These are phyloP conservation scores for Dorcus parallelipipedus DNA, from an alignment of 2,888 invertebrate genomes.

Conservation along the genomic window DNA sequence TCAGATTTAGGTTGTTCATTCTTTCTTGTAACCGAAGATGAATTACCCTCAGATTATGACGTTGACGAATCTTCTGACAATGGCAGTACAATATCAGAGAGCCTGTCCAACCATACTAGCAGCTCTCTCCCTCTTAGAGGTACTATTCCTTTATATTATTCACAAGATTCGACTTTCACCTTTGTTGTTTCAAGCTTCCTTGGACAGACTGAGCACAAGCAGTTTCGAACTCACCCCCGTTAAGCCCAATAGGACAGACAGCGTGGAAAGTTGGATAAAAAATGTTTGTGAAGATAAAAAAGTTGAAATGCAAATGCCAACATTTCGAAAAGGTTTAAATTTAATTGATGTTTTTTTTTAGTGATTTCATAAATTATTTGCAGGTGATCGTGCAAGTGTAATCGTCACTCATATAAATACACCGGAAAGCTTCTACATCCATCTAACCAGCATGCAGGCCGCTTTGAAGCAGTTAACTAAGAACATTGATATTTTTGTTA, in stretches of 20 bases:
- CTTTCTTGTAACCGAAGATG: conserved; percentile 3
- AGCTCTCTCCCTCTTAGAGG: too few species aligned
- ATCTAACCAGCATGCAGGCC: conserved; percentile 47
- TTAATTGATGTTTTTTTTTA: background rate
- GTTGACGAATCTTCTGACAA: background rate
- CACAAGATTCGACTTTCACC: too few species aligned
- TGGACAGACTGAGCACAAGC: too few species aligned
- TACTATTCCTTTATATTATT: too few species aligned
- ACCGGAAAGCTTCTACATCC: conserved; percentile 63
- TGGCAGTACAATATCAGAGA: background rate
- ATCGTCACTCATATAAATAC: conserved; percentile 56
- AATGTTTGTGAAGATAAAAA: background rate
- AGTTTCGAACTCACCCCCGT: background rate
- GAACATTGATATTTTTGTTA: conserved; percentile 24
- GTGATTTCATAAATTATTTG: conserved; percentile 4
- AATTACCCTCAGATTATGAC: conserved; percentile 10
- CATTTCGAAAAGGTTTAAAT: background rate
- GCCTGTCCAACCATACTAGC: too few species aligned
- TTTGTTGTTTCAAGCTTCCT: too few species aligned
- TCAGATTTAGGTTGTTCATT: conserved; percentile 1
- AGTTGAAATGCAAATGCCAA: background rate
- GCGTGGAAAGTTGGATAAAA: conserved; percentile 4
- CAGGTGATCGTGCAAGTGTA: conserved; percentile 49
- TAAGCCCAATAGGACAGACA: background rate
- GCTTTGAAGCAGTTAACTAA: conserved; percentile 9